Conservation (phyloP, 1,140 invertebrate genomes). For the Drosophila lini region DNA sequence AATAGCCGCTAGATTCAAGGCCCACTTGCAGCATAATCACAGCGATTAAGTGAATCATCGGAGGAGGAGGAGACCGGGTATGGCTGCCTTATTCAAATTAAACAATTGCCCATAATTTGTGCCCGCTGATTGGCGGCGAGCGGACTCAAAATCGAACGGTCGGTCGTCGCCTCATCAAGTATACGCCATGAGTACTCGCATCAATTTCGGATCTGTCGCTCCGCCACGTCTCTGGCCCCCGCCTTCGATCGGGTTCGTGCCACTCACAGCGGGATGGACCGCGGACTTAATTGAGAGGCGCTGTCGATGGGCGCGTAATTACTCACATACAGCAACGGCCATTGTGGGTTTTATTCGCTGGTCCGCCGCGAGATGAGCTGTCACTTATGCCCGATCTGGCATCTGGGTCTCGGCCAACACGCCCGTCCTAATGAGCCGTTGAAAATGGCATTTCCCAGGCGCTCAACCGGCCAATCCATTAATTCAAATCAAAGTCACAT, state of each 20-base stretch:
- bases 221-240: slow-evolving; percentile 5
- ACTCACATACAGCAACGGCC: slow-evolving; percentile 41
- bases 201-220: slow-evolving; percentile 17
- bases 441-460: slow-evolving; percentile 61
- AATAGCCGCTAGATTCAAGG: slow-evolving; percentile 71
- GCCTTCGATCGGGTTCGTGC: slow-evolving; percentile 33
- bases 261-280: slow-evolving; percentile 42
- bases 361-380: slow-evolving; percentile 33
- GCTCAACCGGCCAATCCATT: slow-evolving; percentile 44
- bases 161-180: slow-evolving; percentile 34
- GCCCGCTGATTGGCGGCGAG: slow-evolving; percentile 68
- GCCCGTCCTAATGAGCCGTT: slow-evolving; percentile 55
- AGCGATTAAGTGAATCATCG: slow-evolving; percentile 75
- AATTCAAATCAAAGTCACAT: slow-evolving; percentile 68
- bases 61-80: slow-evolving; percentile 36
- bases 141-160: slow-evolving; percentile 51
- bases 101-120: slow-evolving; percentile 78
- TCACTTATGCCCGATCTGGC: slow-evolving; percentile 32
- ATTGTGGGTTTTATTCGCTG: slow-evolving; percentile 39
- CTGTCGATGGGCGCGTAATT: slow-evolving; percentile 64
- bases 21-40: slow-evolving; percentile 69
- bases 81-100: slow-evolving; percentile 70
- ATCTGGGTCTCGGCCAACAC: slow-evolving; percentile 71
- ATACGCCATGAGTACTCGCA: slow-evolving; percentile 49
- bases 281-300: slow-evolving; percentile 65